A percentile compares a stretch with the other conserved stretches of the same genome.
Conservation (phyloP, 2,113 vertebrate species). For the Henicopernis longicauda region DNA sequence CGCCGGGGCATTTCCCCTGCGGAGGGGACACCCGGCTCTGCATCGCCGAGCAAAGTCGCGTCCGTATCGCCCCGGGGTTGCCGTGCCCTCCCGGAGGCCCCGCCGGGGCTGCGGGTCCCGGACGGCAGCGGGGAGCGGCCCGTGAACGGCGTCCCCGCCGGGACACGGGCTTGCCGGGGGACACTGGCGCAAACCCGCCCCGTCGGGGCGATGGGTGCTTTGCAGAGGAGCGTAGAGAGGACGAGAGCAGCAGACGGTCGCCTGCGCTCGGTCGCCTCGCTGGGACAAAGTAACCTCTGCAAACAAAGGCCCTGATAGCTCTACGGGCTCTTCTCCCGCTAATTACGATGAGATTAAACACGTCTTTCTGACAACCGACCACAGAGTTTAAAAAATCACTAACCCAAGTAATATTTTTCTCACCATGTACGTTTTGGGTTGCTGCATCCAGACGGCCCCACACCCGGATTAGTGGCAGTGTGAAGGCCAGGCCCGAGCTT, state of each 20-base stretch:
- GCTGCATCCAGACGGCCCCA: fast-evolving
- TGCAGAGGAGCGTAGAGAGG: not conserved
- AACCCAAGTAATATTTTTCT: not conserved
- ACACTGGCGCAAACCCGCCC: not conserved
- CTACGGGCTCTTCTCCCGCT: not conserved
- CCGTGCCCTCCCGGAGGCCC: no score
- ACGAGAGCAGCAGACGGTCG: not conserved
- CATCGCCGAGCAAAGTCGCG: not conserved
- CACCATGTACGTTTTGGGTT: not conserved
- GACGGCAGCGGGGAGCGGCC: no score
- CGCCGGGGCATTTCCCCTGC: not conserved
- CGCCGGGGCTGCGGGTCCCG: no score
- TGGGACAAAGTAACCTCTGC: not conserved
- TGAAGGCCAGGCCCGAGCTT: not conserved
- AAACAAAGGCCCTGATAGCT: not conserved
- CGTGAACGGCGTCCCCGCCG: not conserved
- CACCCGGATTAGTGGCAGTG: not conserved
- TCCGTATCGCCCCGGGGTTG: not conserved
- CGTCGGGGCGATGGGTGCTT: not conserved
- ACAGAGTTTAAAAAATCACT: not conserved
- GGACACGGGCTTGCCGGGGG: not conserved
- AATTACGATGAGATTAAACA: not conserved
- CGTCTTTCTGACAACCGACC: not conserved
- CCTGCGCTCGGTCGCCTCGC: not conserved
- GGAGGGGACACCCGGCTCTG: not conserved